A percentile compares a stretch with the other conserved stretches of the same genome.
Evolutionary conservation across 2,113 vertebrate genomes (phyloP).

Genomic region (Sialia sialis): DNA sequence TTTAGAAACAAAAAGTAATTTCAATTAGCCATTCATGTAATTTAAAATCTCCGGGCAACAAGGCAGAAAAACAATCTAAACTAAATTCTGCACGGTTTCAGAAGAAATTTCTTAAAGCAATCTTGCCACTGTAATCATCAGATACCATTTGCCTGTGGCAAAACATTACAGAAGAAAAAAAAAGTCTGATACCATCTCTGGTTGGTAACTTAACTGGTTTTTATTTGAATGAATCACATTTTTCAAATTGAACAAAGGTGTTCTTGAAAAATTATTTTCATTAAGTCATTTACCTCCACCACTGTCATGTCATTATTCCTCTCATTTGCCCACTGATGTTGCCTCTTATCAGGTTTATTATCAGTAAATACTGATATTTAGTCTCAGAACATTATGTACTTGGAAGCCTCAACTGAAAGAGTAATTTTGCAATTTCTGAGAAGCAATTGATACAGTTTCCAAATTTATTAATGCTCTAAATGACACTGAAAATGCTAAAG

Average conservation of each 20-base stretch:
- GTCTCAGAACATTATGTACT: conserved; percentile 1
- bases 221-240: conserved; percentile 35
- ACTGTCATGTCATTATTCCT: background rate
- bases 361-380: conserved; percentile 17
- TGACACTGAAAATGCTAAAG: background rate
- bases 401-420: background rate
- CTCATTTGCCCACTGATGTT: conserved; percentile 1
- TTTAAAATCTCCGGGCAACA: background rate
- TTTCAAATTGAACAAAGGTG: background rate
- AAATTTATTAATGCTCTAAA: conserved; percentile 28
- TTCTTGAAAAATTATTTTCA: conserved; percentile 59
- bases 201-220: background rate
- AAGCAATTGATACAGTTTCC: conserved; percentile 31
- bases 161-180: background rate
- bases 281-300: background rate
- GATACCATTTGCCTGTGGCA: background rate
- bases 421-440: conserved; percentile 27
- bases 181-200: background rate
- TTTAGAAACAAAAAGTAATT: background rate
- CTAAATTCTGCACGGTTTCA: background rate
- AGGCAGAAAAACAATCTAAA: background rate
- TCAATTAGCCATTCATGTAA: background rate
- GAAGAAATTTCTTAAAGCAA: background rate
- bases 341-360: background rate
- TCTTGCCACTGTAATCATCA: background rate